Percentiles rank a stretch among this genome's conserved stretches.
phyloP scores from a whole-genome alignment of 2,888 invertebrate genomes.

The Gastracanthus pulcherrimus region DNA sequence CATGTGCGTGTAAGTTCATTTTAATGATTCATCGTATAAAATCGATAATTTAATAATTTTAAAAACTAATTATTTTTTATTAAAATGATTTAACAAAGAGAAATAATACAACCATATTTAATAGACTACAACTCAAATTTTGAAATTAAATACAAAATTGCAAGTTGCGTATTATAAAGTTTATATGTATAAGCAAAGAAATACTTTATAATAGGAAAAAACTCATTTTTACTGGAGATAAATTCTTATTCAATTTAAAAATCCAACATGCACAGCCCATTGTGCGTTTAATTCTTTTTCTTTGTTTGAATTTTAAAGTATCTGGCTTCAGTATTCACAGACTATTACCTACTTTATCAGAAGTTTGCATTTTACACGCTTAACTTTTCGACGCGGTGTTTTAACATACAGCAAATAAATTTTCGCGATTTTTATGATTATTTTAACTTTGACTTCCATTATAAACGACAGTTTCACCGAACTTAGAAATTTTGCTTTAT shows the following conservation, averaged over 20 bases:
- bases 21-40: too few relatives aligned
- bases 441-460: neutral
- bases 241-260: neutral
- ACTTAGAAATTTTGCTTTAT: too few relatives aligned
- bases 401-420: neutral
- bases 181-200: neutral
- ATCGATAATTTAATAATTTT: neutral
- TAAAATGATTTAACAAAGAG: neutral
- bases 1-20: too few relatives aligned
- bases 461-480: too few relatives aligned
- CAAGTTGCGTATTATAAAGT: neutral
- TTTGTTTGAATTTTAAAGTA: neutral
- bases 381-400: neutral
- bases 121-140: neutral
- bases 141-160: neutral
- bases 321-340: neutral
- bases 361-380: neutral
- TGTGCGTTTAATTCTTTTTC: neutral
- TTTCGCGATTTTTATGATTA: neutral
- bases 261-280: neutral
- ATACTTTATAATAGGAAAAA: neutral
- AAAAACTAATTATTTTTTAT: neutral
- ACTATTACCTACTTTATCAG: neutral
- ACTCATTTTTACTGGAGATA: neutral
- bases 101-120: neutral